A percentile compares a stretch with the other conserved stretches of the same genome.
These are phyloP conservation scores for Agrenia bidenticulata DNA, from an alignment of 2,888 invertebrate genomes.

Conservation along the genomic window DNA sequence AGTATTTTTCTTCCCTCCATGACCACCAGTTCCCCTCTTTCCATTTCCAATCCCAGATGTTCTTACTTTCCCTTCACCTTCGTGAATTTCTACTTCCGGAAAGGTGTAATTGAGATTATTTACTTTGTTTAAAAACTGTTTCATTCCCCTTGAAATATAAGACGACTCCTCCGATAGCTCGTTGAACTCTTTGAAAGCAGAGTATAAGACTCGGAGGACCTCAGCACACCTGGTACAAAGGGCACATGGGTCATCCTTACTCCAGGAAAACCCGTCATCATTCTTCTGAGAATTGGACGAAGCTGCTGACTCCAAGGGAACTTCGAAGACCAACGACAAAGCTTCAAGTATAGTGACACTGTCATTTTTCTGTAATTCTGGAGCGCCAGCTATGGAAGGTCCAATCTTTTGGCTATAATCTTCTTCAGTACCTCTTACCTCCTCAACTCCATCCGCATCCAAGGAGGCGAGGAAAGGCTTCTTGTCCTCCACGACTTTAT, in stretches of 20 bases:
- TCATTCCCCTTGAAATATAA: conserved; percentile 21
- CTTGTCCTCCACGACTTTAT: background rate
- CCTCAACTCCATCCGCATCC: too few species aligned
- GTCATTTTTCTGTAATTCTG: conserved; percentile 7
- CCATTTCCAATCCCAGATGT: background rate
- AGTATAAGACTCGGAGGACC: conserved; percentile 13
- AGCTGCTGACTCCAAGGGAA: conserved; percentile 5
- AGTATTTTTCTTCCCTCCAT: background rate
- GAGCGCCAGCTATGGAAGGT: too few species aligned
- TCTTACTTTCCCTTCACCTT: background rate
- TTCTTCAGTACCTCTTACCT: background rate
- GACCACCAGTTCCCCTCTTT: background rate
- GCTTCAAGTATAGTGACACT: conserved; percentile 18
- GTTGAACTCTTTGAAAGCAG: conserved; percentile 23
- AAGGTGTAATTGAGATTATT: background rate
- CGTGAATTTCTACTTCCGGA: background rate
- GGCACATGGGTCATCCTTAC: conserved; percentile 18
- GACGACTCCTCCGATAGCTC: conserved; percentile 8
- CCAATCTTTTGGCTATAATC: too few species aligned
- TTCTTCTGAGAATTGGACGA: background rate
- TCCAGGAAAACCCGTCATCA: conserved; percentile 3
- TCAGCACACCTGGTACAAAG: conserved; percentile 23
- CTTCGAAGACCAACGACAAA: conserved; percentile 17
- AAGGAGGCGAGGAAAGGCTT: background rate
- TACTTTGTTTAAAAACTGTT: background rate